Evolutionary conservation across 2,888 invertebrate genomes (phyloP).

Genomic region (Oligia latruncula): DNA sequence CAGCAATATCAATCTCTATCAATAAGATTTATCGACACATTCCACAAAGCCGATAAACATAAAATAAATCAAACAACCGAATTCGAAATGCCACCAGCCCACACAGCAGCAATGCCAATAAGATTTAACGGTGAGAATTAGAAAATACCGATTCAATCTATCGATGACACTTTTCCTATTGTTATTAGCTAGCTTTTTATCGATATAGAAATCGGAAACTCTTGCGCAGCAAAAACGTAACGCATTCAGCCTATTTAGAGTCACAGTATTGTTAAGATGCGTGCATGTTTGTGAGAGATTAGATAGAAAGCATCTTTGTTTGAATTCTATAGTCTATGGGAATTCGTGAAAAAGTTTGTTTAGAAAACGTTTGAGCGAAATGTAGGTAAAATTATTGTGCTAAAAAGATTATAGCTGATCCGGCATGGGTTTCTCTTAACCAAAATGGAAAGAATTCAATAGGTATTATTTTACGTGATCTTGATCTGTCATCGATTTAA

Average conservation of each 20-base stretch:
- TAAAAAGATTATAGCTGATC: neutral
- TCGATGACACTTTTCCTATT: constrained; percentile 66
- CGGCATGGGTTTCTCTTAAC: neutral
- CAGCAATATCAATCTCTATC: neutral
- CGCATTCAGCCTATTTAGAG: constrained; percentile 17
- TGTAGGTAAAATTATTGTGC: neutral
- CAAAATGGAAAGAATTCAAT: neutral
- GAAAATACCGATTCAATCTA: constrained; percentile 55
- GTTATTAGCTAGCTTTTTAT: constrained; percentile 57
- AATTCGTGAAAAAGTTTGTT: constrained; percentile 7
- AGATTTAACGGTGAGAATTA: constrained; percentile 58
- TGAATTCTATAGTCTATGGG: constrained; percentile 28
- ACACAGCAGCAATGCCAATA: constrained; percentile 8
- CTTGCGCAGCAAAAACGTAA: constrained; percentile 44
- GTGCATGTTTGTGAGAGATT: constrained; percentile 22
- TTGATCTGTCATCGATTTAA: neutral
- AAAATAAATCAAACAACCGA: constrained; percentile 13
- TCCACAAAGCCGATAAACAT: neutral
- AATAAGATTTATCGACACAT: neutral
- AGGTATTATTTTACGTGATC: neutral
- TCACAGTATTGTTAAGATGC: constrained; percentile 54
- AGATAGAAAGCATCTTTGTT: constrained; percentile 52
- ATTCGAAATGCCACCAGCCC: constrained; percentile 18
- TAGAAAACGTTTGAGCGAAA: constrained; percentile 1
- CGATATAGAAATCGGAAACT: constrained; percentile 61